These are phyloP conservation scores for Drosophila setosimentum DNA, from an alignment of 2,888 invertebrate genomes.

Conservation along the genomic window DNA sequence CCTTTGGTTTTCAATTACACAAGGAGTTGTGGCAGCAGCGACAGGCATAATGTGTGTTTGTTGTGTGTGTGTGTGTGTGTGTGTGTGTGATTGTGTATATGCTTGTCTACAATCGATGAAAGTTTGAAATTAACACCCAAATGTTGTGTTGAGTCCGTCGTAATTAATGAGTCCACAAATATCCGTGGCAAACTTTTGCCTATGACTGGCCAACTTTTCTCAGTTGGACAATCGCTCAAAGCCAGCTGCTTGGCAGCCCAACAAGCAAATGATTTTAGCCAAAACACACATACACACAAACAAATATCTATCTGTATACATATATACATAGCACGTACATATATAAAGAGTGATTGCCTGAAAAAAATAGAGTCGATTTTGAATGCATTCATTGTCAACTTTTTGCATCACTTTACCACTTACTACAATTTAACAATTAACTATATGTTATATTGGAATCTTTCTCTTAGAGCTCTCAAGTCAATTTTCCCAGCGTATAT, in stretches of 20 bases:
- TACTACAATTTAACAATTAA: neutral
- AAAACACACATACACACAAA: conserved; percentile 9
- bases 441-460: too few relatives aligned
- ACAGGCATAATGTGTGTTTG: conserved; percentile 36
- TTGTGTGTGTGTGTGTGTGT: conserved; percentile 25
- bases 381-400: neutral
- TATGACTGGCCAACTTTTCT: conserved; percentile 56
- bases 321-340: neutral
- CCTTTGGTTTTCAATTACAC: conserved; percentile 77
- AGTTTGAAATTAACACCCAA: conserved; percentile 79
- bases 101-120: conserved; percentile 66
- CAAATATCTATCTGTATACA: neutral
- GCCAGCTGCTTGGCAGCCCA: conserved; percentile 59
- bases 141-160: conserved; percentile 59
- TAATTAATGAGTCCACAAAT: conserved; percentile 76
- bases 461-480: neutral
- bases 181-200: conserved; percentile 60
- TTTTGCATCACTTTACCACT: too few relatives aligned
- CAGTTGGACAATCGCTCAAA: conserved; percentile 71
- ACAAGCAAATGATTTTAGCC: conserved; percentile 76
- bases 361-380: neutral
- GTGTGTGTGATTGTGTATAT: conserved; percentile 23
- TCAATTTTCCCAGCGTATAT: conserved; percentile 51
- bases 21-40: conserved; percentile 53
- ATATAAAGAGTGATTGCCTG: neutral